Evolutionary conservation across 37 sponge, comb jelly and placozoan species (phyloP).

Genomic region (Hormiphora californensis): DNA sequence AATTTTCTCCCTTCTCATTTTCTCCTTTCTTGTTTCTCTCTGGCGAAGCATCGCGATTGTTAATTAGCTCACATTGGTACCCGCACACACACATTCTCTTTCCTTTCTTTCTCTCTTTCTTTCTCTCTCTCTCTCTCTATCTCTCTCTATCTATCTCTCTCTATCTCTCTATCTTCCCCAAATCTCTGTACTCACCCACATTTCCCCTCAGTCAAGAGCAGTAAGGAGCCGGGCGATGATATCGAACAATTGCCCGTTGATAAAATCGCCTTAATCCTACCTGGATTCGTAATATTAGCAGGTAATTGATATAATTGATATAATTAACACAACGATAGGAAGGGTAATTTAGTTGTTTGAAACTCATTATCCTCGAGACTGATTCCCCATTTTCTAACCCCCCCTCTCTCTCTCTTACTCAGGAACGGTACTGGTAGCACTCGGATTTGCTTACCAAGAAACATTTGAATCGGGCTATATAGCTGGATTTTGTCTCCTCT

Average conservation of each 20-base stretch:
- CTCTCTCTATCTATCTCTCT: not conserved
- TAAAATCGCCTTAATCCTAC: conserved; percentile 31
- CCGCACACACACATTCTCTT: too few relatives aligned
- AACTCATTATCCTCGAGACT: too few relatives aligned
- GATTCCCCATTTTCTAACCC: not conserved
- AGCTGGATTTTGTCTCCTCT: conserved; percentile 48
- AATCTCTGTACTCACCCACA: not conserved
- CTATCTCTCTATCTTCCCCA: not conserved
- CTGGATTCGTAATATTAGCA: conserved; percentile 49
- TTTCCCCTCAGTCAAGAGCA: conserved; percentile 17
- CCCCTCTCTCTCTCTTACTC: not conserved
- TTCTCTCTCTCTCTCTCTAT: not conserved
- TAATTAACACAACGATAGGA: too few relatives aligned
- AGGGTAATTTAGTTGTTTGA: too few relatives aligned
- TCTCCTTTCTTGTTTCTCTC: too few relatives aligned
- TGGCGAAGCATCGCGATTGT: too few relatives aligned
- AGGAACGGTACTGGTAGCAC: conserved; percentile 44
- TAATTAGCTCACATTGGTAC: too few relatives aligned
- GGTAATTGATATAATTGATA: not conserved
- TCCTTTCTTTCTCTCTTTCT: not conserved
- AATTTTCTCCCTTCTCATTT: too few relatives aligned
- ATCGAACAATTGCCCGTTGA: conserved; percentile 52
- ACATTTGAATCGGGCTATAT: conserved; percentile 49
- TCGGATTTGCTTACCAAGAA: conserved; percentile 40
- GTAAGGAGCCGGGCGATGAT: conserved; percentile 54